Base-by-base conservation (phyloP, 2,113 vertebrate species). In the Casuarius casuarius region DNA sequence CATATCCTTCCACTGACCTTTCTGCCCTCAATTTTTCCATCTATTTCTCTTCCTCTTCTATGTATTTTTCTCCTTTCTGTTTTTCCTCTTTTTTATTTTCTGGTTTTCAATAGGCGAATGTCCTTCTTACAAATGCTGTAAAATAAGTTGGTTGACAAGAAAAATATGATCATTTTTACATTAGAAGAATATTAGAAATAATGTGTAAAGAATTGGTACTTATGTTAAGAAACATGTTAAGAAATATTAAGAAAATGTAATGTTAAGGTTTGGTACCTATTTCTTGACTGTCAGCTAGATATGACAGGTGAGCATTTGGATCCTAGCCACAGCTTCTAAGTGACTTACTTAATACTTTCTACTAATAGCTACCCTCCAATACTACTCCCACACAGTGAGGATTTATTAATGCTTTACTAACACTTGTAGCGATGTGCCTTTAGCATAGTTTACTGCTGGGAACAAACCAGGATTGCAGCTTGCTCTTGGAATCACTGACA, bases 341-440 rank as follows among this genome's bases (percentile, higher is more conserved):
- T 87, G 75, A 87, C 94, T 90, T 51, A 87, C 94, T 90, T 51
- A 33, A 42, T 31, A 56, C 87, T 67, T 62, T 87, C 78, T 85
- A 5, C 85, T 89, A 92, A 29, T 73, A 81, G 84, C 94, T 83
- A 76, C 74, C 52, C 78, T 95, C 62, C 35, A 88, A 66, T 52
- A 82, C 35, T 54, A 79, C 92, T 88, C 95, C 93, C 94, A 92
- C 62, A 0, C 12, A 80, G 58, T 5, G 18, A 90, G 75, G 54
- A 95, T 96, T 95, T 97, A 85, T 96, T 95, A 91, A 84, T 94
- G 87, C 94, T 95, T 94, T 87, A 96, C 92, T 95, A 96, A 95
- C 77, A 83, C 59, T 97, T 92, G 54, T 84, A 33, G 49, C 1
- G 4, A 74, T 95, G 31, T 74, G 67, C 44, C 81, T 89, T 67